Evolutionary conservation across 2,113 vertebrate genomes (phyloP), one percentile per base, ranked within the genome.

Genomic region (Hemibagrus wyckioides): DNA sequence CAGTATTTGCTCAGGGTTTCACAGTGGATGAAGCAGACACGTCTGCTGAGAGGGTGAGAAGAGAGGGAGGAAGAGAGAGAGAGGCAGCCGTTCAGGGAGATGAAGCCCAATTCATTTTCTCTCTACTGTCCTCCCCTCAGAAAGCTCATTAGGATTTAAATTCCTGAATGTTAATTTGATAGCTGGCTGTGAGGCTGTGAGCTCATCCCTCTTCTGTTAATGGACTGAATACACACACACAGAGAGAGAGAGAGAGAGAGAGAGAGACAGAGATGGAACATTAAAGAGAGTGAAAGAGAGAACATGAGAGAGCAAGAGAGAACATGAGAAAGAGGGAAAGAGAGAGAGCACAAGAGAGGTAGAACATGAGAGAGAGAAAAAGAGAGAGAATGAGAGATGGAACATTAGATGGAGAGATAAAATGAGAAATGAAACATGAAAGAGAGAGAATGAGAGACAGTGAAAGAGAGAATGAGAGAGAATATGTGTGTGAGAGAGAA

Each of bases 131-230:
- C 50, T 11, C 82, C 52, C 30, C 30, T 90, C 61, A 28, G 65
- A 88, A 90, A 90, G 56, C 63, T 85, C 80, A 87, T 91, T 83
- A 80, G 67, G 87, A 82, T 91, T 83, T 90, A 50, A 84, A 87
- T 90, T 88, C 81, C 61, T 11, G 41, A 79, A 83, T 85, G 80
- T 89, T 91, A 89, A 91, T 91, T 89, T 88, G 87, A 90, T 89
- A 76, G 80, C 84, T 89, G 87, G 77, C 67, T 73, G 30, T 63
- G 65, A 86, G 67, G 48, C 82, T 86, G 41, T 21, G 17, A 57
- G 75, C 75, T 67, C 80, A 80, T 84, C 39, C 82, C 75, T 86
- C 87, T 80, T 39, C 39, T 85, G 77, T 84, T 89, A 90, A 90
- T 91, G 67, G 85, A 28, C 67, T 61, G 28, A 4, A 28, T 19